phyloP scores from a whole-genome alignment of 2,113 vertebrate species.

The Pedionomus torquatus region DNA sequence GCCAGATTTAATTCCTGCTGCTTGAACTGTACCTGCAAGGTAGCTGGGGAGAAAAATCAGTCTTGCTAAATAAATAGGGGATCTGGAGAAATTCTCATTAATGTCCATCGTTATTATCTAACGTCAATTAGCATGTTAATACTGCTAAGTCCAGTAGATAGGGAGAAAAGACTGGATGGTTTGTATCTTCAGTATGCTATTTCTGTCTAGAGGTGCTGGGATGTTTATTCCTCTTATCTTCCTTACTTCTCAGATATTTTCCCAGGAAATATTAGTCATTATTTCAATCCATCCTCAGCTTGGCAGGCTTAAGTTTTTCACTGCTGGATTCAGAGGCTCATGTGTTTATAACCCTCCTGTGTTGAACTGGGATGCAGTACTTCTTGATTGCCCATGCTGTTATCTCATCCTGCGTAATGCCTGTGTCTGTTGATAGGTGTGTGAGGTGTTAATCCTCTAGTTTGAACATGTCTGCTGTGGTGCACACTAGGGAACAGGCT shows the following conservation, averaged over 20 bases:
- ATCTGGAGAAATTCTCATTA: neutral
- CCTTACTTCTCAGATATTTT: constrained; percentile 38
- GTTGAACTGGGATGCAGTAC: constrained; percentile 52
- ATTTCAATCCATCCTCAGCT: constrained; percentile 59
- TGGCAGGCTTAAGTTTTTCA: constrained; percentile 64
- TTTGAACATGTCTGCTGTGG: constrained; percentile 36
- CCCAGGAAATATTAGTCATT: constrained; percentile 58
- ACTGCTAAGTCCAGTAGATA: neutral
- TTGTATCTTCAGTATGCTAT: neutral
- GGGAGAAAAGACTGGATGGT: neutral
- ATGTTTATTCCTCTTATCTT: constrained; percentile 62
- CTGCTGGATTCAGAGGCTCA: constrained; percentile 59
- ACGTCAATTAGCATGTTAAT: constrained; percentile 3
- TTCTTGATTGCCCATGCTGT: constrained; percentile 68
- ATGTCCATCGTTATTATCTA: constrained; percentile 11
- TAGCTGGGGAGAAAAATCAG: neutral
- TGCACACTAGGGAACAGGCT: neutral
- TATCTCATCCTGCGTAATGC: constrained; percentile 66
- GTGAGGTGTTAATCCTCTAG: constrained; percentile 70
- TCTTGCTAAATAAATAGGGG: neutral
- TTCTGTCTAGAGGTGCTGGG: constrained; percentile 35
- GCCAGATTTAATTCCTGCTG: neutral
- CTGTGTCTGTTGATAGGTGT: constrained; percentile 70
- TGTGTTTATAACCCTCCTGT: constrained; percentile 61
- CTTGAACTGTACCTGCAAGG: neutral